Percentiles rank a stretch among this genome's conserved stretches.
These are phyloP conservation scores for Edolisoma coerulescens DNA, from an alignment of 2,113 vertebrate species.

Conservation along the genomic window DNA sequence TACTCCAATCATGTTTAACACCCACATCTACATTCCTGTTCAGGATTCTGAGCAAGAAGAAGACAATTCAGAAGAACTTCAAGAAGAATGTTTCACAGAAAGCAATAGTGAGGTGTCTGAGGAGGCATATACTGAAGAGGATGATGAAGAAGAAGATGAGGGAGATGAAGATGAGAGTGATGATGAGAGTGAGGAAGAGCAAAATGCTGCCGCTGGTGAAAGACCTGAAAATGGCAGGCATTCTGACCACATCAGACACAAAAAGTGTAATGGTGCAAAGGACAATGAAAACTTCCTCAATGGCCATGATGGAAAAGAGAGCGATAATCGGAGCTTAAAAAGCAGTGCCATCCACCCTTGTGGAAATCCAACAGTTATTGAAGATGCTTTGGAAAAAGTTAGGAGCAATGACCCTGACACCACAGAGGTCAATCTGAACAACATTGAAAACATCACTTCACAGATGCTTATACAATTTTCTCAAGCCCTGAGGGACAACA, in stretches of 20 bases:
- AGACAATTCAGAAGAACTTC: slow-evolving; percentile 75
- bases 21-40: neutral
- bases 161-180: slow-evolving; percentile 64
- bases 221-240: neutral
- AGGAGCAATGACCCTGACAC: slow-evolving; percentile 81
- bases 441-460: slow-evolving; percentile 90
- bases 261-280: slow-evolving; percentile 52
- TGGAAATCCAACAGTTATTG: slow-evolving; percentile 90
- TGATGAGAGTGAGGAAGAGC: slow-evolving; percentile 57
- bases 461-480: slow-evolving; percentile 88
- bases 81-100: slow-evolving; percentile 79
- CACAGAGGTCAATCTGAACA: slow-evolving; percentile 92
- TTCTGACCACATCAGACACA: slow-evolving; percentile 37
- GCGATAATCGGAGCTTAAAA: slow-evolving; percentile 49
- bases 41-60: slow-evolving; percentile 76
- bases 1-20: neutral
- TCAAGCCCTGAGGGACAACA: slow-evolving; percentile 86
- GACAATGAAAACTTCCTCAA: slow-evolving; percentile 60
- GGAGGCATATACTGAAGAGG: slow-evolving; percentile 67
- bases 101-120: slow-evolving; percentile 80
- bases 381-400: slow-evolving; percentile 87
- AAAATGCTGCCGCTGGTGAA: slow-evolving; percentile 31
- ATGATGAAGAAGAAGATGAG: slow-evolving; percentile 66
- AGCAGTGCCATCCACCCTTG: slow-evolving; percentile 65
- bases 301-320: slow-evolving; percentile 66